A percentile compares a stretch with the other conserved stretches of the same genome.
These are phyloP conservation scores for Orthosia incerta DNA, from an alignment of 2,888 invertebrate genomes.

Conservation along the genomic window DNA sequence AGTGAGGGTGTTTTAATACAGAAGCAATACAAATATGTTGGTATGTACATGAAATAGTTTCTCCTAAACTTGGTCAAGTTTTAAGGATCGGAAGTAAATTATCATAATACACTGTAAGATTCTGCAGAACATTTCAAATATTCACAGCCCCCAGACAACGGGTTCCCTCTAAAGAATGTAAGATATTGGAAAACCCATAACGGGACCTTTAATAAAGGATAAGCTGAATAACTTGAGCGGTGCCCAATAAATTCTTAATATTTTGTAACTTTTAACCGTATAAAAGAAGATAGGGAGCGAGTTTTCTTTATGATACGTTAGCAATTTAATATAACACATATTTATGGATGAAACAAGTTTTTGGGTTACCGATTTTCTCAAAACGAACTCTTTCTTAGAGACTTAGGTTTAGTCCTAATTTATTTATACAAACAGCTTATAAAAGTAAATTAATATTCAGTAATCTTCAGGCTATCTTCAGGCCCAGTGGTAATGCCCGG, in stretches of 20 bases:
- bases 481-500: no score
- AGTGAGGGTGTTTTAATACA: neutral
- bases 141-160: slow-evolving; percentile 72
- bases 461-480: no score
- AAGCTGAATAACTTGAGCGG: slow-evolving; percentile 77
- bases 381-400: neutral
- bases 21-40: neutral
- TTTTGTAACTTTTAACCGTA: slow-evolving; percentile 58
- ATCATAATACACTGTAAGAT: slow-evolving; percentile 72
- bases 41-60: slow-evolving; percentile 20
- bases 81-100: slow-evolving; percentile 60
- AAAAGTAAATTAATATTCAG: no score
- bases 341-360: neutral
- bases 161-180: slow-evolving; percentile 79
- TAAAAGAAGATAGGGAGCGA: slow-evolving; percentile 13
- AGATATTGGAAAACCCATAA: slow-evolving; percentile 80
- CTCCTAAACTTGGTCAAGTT: slow-evolving; percentile 38
- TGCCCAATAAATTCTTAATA: slow-evolving; percentile 69
- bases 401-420: no score
- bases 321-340: slow-evolving; percentile 36
- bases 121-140: slow-evolving; percentile 75
- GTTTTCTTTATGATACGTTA: slow-evolving; percentile 24
- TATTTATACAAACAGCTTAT: no score
- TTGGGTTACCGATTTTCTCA: neutral
- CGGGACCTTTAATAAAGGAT: slow-evolving; percentile 79